Conservation (phyloP, 1,140 invertebrate genomes). For the Cephus cinctus region DNA sequence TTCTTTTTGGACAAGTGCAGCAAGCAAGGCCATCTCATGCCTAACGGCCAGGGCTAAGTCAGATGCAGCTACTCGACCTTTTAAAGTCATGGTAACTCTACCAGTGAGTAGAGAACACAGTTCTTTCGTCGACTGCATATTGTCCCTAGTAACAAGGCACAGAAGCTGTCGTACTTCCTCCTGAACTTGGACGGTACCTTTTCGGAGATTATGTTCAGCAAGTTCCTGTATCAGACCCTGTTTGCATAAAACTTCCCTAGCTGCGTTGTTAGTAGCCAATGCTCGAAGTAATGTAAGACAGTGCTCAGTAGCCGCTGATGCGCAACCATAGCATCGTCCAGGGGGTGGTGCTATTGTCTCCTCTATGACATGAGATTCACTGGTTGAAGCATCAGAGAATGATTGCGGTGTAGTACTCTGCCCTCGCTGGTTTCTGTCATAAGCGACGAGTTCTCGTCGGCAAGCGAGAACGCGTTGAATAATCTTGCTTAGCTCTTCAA, state of each 20-base stretch:
- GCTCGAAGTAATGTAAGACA: conserved; percentile 90
- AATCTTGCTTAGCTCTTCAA: conserved; percentile 95
- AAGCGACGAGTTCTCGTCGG: conserved; percentile 86
- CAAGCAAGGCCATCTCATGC: conserved; percentile 86
- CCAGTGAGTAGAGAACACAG: conserved; percentile 80
- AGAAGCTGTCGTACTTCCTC: conserved; percentile 85
- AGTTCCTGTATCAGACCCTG: conserved; percentile 89
- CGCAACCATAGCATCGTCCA: conserved; percentile 81
- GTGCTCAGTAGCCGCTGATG: conserved; percentile 85
- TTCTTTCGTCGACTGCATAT: conserved; percentile 82
- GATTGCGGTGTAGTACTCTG: conserved; percentile 16
- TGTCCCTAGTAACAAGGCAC: conserved; percentile 88
- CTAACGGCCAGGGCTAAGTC: conserved; percentile 77
- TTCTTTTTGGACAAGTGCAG: conserved; percentile 85
- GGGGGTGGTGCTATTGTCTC: conserved; percentile 23
- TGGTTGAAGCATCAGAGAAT: conserved; percentile 15
- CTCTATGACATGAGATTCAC: conserved; percentile 15
- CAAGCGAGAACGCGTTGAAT: conserved; percentile 90
- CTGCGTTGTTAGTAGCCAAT: conserved; percentile 79
- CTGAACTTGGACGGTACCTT: conserved; percentile 75
- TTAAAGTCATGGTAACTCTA: conserved; percentile 75
- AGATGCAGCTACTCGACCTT: conserved; percentile 66
- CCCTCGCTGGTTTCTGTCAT: conserved; percentile 80
- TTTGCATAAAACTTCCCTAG: conserved; percentile 77
- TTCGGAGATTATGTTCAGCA: conserved; percentile 85